Evolutionary conservation across 2,113 vertebrate species (phyloP), one percentile per base, ranked within the genome.

Genomic region (Cololabis saira): DNA sequence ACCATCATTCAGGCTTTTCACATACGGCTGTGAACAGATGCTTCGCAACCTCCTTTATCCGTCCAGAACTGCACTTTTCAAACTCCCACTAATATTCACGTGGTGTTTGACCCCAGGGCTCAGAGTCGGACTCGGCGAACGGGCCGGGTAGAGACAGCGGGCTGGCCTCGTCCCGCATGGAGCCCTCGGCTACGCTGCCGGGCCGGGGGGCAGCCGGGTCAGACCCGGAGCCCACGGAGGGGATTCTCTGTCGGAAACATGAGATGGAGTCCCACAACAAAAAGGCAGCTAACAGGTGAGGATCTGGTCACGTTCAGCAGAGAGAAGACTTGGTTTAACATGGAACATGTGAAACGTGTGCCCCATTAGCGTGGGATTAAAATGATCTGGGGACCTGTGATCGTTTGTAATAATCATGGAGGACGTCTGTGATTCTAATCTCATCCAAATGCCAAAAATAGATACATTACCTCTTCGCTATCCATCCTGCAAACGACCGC

Each of bases 251-350:
- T 81, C 95, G 96, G 24, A 98, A 98, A 67, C 96, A 98, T 17
- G 96, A 98, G 80, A 96, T 97, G 96, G 96, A 98, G 68, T 93
- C 93, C 9, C 92, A 95, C 43, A 91, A 83, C 85, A 97, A 96
- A 89, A 98, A 97, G 85, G 95, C 96, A 69, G 87, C 88, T 76
- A 89, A 33, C 64, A 88, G 90, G 90, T 93, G n/a, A 67, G 55
- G 22, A n/a, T n/a, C n/a, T n/a, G n/a, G n/a, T n/a, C n/a, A n/a
- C n/a, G n/a, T n/a, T n/a, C n/a, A n/a, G n/a, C n/a, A n/a, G n/a
- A n/a, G n/a, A n/a, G 10, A 37, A 37, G 33, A 37, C 33, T 37
- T 7, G 3, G 33, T 37, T 37, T 37, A 37, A 37, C 33, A 1
- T 37, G 5, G 6, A 37, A 27, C 2, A 27, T 27, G 24, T 27